Evolutionary conservation across 1,140 invertebrate species (phyloP).

Genomic region (Mya arenaria): DNA sequence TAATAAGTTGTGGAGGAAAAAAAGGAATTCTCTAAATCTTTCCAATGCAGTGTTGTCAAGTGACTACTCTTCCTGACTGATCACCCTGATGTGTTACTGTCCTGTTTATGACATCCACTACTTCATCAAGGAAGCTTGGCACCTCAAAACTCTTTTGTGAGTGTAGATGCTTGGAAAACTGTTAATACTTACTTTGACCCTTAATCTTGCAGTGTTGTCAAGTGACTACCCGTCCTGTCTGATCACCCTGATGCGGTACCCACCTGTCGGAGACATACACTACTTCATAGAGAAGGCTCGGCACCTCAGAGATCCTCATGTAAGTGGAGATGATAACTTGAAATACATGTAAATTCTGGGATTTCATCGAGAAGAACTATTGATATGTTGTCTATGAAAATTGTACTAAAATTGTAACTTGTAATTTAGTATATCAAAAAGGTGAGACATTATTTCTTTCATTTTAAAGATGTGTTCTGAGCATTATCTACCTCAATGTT

Average conservation of each 20-base stretch:
- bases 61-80: slow-evolving; percentile 86
- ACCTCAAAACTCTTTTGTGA: slow-evolving; percentile 84
- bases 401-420: neutral
- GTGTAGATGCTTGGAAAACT: no score
- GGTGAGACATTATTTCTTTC: no score
- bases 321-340: slow-evolving; percentile 60
- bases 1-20: no score
- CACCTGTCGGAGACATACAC: slow-evolving; percentile 85
- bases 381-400: no score
- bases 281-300: slow-evolving; percentile 86
- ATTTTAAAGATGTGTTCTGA: no score
- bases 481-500: no score
- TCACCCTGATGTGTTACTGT: slow-evolving; percentile 87
- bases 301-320: slow-evolving; percentile 84
- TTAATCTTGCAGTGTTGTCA: slow-evolving; percentile 84
- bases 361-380: neutral
- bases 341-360: neutral
- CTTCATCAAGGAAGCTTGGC: slow-evolving; percentile 85
- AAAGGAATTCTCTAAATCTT: no score
- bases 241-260: slow-evolving; percentile 86
- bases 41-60: slow-evolving; percentile 85
- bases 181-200: no score
- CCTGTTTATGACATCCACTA: slow-evolving; percentile 84
- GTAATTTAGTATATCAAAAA: no score
- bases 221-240: slow-evolving; percentile 86